Percentiles rank a stretch among this genome's conserved stretches.
phyloP scores from a whole-genome alignment of 1,140 invertebrate genomes.

The Trissolcus basalis region DNA sequence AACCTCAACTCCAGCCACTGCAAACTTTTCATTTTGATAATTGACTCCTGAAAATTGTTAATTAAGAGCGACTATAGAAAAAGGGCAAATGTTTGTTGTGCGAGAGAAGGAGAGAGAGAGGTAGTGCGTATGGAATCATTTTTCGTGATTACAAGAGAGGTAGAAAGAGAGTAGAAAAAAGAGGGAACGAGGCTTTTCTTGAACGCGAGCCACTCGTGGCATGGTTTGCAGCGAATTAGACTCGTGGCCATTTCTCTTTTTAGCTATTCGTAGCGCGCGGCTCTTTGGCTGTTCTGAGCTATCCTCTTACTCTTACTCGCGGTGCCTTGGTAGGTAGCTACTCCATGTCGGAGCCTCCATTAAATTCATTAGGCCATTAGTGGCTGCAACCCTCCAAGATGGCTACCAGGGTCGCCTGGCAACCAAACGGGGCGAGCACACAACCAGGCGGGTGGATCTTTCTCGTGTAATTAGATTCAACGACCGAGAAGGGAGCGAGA shows the following conservation, averaged over 20 bases:
- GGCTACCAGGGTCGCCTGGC: constrained; percentile 74
- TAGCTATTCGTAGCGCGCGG: constrained; percentile 31
- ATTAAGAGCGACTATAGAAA: no score
- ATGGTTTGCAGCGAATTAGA: constrained; percentile 53
- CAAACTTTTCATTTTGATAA: no score
- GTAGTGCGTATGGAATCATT: constrained; percentile 14
- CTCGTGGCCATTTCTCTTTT: constrained; percentile 50
- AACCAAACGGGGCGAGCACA: constrained; percentile 65
- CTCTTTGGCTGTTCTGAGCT: constrained; percentile 50
- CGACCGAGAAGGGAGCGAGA: constrained; percentile 60
- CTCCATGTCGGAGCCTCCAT: constrained; percentile 74
- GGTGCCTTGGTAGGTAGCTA: constrained; percentile 63
- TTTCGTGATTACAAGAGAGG: constrained; percentile 16
- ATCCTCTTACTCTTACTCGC: constrained; percentile 57
- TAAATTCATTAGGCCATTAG: constrained; percentile 78
- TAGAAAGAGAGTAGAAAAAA: constrained; percentile 1
- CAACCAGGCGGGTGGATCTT: constrained; percentile 64
- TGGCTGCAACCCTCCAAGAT: constrained; percentile 77
- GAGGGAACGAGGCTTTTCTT: constrained; percentile 9
- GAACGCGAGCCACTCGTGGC: constrained; percentile 17
- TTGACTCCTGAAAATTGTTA: no score
- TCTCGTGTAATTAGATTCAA: constrained; percentile 68
- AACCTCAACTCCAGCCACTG: no score
- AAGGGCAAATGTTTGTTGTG: no score
- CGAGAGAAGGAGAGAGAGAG: no score